Evolutionary conservation across 2,113 vertebrate genomes (phyloP).

Genomic region (Ammodytes marinus): DNA sequence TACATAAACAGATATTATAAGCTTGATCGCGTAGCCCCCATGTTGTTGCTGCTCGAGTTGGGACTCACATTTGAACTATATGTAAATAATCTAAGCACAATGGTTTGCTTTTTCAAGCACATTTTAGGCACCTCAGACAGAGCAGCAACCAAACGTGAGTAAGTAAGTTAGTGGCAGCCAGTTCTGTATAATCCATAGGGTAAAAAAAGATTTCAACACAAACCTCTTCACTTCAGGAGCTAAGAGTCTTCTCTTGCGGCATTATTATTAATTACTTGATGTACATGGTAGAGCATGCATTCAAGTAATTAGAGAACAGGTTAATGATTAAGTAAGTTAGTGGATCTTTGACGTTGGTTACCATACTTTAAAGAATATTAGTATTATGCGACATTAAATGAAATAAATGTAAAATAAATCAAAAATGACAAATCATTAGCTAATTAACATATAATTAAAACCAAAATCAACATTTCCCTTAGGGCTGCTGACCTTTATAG

Average conservation of each 20-base stretch:
- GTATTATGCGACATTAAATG: no score
- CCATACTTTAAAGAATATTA: no score
- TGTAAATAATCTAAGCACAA: neutral
- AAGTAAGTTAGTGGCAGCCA: neutral
- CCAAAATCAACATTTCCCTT: no score
- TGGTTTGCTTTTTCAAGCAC: neutral
- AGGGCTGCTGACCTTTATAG: no score
- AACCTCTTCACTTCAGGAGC: neutral
- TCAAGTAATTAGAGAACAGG: neutral
- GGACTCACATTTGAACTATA: neutral
- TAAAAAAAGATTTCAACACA: conserved; percentile 7
- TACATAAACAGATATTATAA: neutral
- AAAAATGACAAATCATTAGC: no score
- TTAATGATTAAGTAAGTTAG: neutral
- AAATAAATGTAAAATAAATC: no score
- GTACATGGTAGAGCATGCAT: neutral
- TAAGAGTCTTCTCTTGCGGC: neutral
- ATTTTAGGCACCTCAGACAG: neutral
- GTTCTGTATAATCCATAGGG: conserved; percentile 55
- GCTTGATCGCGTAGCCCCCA: neutral
- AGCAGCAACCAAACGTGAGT: neutral
- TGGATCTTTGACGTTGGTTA: neutral
- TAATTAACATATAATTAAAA: no score
- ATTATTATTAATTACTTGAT: neutral
- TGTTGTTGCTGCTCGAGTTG: neutral